These are phyloP conservation scores for Chouioia cunea DNA, from an alignment of 2,888 invertebrate genomes.

Conservation along the genomic window DNA sequence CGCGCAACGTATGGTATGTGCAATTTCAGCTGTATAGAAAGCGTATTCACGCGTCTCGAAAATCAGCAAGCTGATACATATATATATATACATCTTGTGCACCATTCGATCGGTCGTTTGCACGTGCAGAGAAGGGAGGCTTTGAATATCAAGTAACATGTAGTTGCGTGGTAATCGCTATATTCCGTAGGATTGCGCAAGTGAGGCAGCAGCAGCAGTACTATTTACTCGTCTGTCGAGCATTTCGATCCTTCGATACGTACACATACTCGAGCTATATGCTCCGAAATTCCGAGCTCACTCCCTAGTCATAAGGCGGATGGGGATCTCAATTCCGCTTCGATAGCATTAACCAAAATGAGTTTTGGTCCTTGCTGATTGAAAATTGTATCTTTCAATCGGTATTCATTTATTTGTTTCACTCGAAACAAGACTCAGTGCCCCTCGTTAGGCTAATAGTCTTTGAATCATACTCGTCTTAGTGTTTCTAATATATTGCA, in stretches of 20 bases:
- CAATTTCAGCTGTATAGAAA: no score
- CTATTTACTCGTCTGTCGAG: slow-evolving; percentile 20
- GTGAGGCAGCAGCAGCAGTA: background rate
- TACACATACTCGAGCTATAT: background rate
- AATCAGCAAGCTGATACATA: no score
- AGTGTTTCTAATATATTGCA: no score
- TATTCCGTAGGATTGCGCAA: slow-evolving; percentile 11
- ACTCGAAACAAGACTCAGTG: no score
- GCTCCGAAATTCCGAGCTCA: slow-evolving; percentile 15
- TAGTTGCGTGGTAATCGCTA: slow-evolving; percentile 24
- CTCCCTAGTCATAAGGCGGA: no score
- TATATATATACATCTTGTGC: no score
- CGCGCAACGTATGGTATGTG: no score
- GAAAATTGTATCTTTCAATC: background rate
- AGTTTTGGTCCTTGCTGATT: background rate
- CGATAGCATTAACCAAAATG: background rate
- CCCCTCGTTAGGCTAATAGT: no score
- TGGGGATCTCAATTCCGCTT: no score
- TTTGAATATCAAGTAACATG: slow-evolving; percentile 38
- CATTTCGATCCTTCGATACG: background rate
- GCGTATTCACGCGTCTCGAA: no score
- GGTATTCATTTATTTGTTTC: slow-evolving; percentile 15
- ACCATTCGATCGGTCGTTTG: background rate
- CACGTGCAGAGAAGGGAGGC: background rate
- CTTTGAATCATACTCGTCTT: no score